Base-by-base conservation (phyloP, 2,888 invertebrate genomes). In the Agonopterix subpropinquella region DNA sequence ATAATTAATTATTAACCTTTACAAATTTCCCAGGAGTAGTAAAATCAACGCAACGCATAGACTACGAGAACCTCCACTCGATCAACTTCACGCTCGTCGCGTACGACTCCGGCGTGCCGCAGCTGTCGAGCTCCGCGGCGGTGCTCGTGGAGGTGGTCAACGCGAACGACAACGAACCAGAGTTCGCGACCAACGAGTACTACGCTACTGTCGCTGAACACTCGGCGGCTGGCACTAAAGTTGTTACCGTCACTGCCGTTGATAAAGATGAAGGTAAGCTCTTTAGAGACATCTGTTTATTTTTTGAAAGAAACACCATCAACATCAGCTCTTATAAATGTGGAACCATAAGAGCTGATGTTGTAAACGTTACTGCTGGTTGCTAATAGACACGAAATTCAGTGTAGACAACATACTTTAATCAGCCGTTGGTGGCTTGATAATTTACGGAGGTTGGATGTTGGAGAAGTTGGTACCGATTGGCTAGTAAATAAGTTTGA, bases 111-210 rank as follows among this genome's bases (percentile, higher is more conserved):
- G 98, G 98, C 1, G 92, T 95, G 0, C 98, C 98, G 0, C 93
- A 94, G 63, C 84, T 95, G 44, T 94, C 95, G 3, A 90, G 96
- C 0, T 90, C 93, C 0, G 96, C 97, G 0, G 90, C 92, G 5
- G 92, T 98, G 0, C 89, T 90, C 5, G 95, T 98, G 0, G 91
- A 92, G 7, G 89, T 98, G 2, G 86, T 92, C 36, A 97, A 98
- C 70, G 91, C 95, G 0, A 98, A 98, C 63, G 97, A 98, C 65
- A 95, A 96, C 68, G 93, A 93, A 67, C 98, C 98, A 0, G 87
- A 89, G 45, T 98, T 98, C 73, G 88, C 89, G 0, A 89, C 91
- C 53, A 79, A 82, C 11, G 79, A 83, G 7, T 97, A 97, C 67
- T 91, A 92, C 48, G 93, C 93, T 0, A 90, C 90, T 0, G 90